A percentile compares a stretch with the other conserved stretches of the same genome.
phyloP scores from a whole-genome alignment of 2,888 invertebrate genomes.

The Pristionchus exspectatus region DNA sequence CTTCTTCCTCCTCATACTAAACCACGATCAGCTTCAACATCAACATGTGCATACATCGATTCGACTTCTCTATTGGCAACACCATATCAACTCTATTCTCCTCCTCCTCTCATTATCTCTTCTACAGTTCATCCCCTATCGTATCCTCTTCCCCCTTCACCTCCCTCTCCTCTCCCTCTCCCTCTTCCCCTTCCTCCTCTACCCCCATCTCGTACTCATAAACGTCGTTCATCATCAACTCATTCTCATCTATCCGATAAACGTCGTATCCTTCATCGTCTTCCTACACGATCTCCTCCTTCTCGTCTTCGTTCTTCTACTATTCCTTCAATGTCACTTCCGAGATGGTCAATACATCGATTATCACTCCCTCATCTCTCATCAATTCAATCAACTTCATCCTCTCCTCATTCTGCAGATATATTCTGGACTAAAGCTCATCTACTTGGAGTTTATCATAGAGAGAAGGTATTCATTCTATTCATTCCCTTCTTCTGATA shows the following conservation, averaged over 20 bases:
- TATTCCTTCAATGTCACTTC: slow-evolving; percentile 23
- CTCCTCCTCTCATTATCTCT: slow-evolving; percentile 15
- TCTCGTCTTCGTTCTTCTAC: neutral
- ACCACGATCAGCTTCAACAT: neutral
- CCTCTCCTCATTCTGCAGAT: slow-evolving; percentile 24
- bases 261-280: neutral
- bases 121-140: too few relatives aligned
- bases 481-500: neutral
- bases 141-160: slow-evolving; percentile 19
- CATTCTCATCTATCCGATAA: slow-evolving; percentile 29
- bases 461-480: slow-evolving; percentile 37
- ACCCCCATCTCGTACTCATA: neutral
- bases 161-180: neutral
- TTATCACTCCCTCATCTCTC: neutral
- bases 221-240: neutral
- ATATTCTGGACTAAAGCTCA: slow-evolving; percentile 45
- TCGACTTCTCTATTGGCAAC: slow-evolving; percentile 1
- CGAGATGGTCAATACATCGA: neutral
- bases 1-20: neutral
- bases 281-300: neutral
- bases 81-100: slow-evolving; percentile 23
- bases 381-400: neutral
- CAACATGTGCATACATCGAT: slow-evolving; percentile 7
- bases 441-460: neutral
- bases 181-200: slow-evolving; percentile 18